These are phyloP conservation scores for Malacoctenus gilli DNA, from an alignment of 2,797 vertebrate species.

Conservation along the genomic window DNA sequence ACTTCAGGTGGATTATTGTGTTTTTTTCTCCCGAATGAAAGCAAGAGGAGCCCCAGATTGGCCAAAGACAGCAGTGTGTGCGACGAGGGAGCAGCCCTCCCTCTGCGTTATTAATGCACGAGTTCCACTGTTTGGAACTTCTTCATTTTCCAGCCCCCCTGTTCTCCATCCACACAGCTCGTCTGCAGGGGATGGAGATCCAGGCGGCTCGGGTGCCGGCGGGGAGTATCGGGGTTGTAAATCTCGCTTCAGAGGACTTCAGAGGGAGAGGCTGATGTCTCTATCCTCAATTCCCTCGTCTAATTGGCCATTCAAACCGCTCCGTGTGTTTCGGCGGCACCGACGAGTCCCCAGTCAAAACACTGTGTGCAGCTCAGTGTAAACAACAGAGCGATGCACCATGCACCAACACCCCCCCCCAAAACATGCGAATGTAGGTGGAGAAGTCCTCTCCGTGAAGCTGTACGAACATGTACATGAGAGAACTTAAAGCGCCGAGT, in stretches of 20 bases:
- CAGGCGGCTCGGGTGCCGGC: constrained; percentile 12
- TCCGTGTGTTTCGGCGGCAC: constrained; percentile 31
- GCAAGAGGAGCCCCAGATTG: constrained; percentile 40
- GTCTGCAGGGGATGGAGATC: constrained; percentile 24
- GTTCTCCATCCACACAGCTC: constrained; percentile 32
- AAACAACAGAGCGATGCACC: constrained; percentile 10
- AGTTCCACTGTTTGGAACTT: constrained; percentile 8
- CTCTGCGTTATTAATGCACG: constrained; percentile 40
- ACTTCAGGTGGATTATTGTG: constrained; percentile 29
- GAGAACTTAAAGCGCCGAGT: constrained; percentile 8
- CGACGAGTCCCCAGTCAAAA: constrained; percentile 33
- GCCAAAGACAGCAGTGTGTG: constrained; percentile 16
- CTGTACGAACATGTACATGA: constrained; percentile 10
- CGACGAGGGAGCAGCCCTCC: constrained; percentile 24
- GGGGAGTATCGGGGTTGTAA: constrained; percentile 51
- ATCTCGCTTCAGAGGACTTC: constrained; percentile 59
- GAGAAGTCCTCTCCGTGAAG: constrained; percentile 17
- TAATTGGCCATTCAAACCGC: constrained; percentile 60
- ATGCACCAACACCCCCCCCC: constrained; percentile 24
- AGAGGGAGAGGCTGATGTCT: constrained; percentile 28
- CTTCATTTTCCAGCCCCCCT: constrained; percentile 15
- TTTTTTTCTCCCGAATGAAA: constrained; percentile 41
- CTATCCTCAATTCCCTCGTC: constrained; percentile 49
- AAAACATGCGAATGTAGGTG: constrained; percentile 9
- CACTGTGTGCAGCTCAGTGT: constrained; percentile 14